These are phyloP conservation scores for Poeciliopsis infans DNA, from an alignment of 2,797 vertebrate genomes.

Conservation along the genomic window DNA sequence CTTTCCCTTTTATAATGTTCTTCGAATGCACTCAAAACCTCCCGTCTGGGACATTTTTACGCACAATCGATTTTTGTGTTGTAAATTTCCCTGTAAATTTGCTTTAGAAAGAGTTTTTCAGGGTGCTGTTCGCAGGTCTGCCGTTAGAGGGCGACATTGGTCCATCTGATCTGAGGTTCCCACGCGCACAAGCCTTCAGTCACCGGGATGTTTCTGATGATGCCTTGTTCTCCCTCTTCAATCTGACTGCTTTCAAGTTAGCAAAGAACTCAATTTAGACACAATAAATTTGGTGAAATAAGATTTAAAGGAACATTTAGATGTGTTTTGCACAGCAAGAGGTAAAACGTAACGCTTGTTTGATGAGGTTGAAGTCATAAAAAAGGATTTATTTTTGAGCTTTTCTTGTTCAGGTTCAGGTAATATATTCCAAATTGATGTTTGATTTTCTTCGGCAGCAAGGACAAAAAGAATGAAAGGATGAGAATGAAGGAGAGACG, in stretches of 20 bases:
- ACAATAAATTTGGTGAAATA: slow-evolving; percentile 17
- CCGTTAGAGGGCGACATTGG: slow-evolving; percentile 67
- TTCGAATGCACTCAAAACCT: not conserved
- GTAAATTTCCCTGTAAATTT: not conserved
- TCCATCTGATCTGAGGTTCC: slow-evolving; percentile 29
- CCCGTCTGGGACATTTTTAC: not conserved
- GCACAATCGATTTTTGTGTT: not conserved
- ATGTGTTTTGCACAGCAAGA: not conserved
- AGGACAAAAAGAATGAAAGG: slow-evolving; percentile 32
- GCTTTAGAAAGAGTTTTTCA: not conserved
- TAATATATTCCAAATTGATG: slow-evolving; percentile 51
- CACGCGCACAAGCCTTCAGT: slow-evolving; percentile 1
- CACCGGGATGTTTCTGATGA: slow-evolving; percentile 20
- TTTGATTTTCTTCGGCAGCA: slow-evolving; percentile 46
- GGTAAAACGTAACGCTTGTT: not conserved
- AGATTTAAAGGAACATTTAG: not conserved
- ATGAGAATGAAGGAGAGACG: slow-evolving; percentile 8
- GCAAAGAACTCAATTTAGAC: not conserved
- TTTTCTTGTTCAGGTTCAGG: not conserved
- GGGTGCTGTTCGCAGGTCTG: slow-evolving; percentile 1
- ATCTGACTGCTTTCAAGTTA: slow-evolving; percentile 13
- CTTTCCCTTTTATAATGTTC: not conserved
- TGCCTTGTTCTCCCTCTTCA: slow-evolving; percentile 12
- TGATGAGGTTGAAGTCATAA: slow-evolving; percentile 1
- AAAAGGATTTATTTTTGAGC: slow-evolving; percentile 5